Conservation (phyloP, 2,113 vertebrate species). For the Protobothrops mucrosquamatus region DNA sequence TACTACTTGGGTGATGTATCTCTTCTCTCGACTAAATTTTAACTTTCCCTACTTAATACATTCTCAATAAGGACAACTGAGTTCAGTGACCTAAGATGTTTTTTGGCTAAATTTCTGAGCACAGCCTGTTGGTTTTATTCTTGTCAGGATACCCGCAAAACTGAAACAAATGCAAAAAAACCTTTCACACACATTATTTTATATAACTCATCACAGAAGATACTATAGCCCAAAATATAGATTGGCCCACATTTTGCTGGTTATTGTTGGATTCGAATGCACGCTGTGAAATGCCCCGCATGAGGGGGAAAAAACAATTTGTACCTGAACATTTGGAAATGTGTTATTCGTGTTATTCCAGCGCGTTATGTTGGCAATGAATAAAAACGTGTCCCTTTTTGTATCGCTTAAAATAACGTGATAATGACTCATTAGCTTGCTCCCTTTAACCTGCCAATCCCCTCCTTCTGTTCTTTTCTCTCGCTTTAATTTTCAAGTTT, state of each 20-base stretch:
- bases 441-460: neutral
- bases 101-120: neutral
- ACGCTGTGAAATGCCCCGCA: neutral
- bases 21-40: neutral
- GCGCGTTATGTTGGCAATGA: accelerated
- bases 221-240: neutral
- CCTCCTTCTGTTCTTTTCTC: neutral
- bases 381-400: neutral
- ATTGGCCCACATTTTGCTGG: neutral
- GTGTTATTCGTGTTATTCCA: neutral
- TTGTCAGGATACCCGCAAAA: neutral
- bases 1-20: neutral
- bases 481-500: neutral
- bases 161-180: neutral
- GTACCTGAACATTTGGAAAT: neutral
- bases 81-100: neutral
- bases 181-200: neutral
- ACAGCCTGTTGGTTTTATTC: neutral
- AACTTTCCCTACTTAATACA: neutral
- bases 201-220: neutral
- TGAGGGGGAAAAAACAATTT: neutral
- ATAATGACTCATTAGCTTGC: accelerated
- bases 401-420: neutral
- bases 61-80: neutral
- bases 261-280: neutral